Evolutionary conservation across 2,888 invertebrate species (phyloP).

Genomic region (Melanophora roralis): DNA sequence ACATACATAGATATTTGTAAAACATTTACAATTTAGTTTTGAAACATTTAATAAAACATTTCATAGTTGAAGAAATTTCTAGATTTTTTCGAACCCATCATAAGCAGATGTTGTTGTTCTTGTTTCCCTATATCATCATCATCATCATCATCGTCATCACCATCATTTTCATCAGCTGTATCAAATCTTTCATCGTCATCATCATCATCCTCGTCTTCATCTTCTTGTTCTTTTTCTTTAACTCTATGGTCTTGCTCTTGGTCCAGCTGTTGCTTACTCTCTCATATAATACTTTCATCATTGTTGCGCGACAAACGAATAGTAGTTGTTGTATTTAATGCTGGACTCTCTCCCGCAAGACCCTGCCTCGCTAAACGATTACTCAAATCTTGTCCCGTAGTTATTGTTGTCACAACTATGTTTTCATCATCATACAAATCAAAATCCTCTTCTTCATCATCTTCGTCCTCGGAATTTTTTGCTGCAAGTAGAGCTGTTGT

Average conservation of each 20-base stretch:
- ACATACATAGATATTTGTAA: constrained; percentile 40
- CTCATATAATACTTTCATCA: constrained; percentile 77
- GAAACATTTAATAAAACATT: constrained; percentile 68
- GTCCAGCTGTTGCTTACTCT: constrained; percentile 44
- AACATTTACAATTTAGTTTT: constrained; percentile 26
- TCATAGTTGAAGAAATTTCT: constrained; percentile 68
- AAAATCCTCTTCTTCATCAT: constrained; percentile 71
- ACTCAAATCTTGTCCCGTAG: constrained; percentile 47
- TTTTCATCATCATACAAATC: constrained; percentile 77
- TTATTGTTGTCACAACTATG: constrained; percentile 74
- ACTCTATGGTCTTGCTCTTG: constrained; percentile 35
- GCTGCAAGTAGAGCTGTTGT: constrained; percentile 81
- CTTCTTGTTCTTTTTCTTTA: constrained; percentile 16
- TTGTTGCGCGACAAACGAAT: constrained; percentile 73
- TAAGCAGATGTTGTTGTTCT: constrained; percentile 56
- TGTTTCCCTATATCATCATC: constrained; percentile 52
- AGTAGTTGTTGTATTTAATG: constrained; percentile 66
- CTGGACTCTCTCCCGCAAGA: constrained; percentile 42
- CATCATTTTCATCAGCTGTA: constrained; percentile 3
- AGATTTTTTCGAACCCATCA: constrained; percentile 45
- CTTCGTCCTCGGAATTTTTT: constrained; percentile 79
- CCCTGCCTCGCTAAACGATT: constrained; percentile 30
- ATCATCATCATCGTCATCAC: constrained; percentile 33
- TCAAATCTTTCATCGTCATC: constrained; percentile 9
- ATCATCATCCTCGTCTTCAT: constrained; percentile 23